These are phyloP conservation scores for Stegastes partitus DNA, from an alignment of 2,113 vertebrate species.

Conservation along the genomic window DNA sequence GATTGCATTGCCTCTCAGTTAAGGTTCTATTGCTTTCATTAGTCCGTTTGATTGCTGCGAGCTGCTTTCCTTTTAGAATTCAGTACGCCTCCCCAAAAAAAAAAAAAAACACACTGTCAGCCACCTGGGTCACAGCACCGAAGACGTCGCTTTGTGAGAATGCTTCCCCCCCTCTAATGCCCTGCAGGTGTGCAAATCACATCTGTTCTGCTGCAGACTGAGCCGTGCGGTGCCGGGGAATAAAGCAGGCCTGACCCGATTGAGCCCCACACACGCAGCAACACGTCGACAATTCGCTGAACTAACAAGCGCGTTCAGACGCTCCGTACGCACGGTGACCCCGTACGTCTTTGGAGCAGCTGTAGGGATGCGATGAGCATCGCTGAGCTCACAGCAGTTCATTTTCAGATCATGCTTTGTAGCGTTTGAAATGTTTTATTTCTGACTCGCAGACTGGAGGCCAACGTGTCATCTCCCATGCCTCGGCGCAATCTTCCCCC, in stretches of 20 bases:
- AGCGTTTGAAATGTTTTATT: constrained; percentile 26
- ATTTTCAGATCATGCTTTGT: constrained; percentile 29
- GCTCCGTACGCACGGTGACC: neutral
- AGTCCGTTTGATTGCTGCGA: constrained; percentile 58
- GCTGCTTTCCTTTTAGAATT: constrained; percentile 56
- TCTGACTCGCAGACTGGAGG: constrained; percentile 25
- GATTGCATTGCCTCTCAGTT: constrained; percentile 41
- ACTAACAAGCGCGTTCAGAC: constrained; percentile 20
- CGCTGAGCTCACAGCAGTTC: constrained; percentile 17
- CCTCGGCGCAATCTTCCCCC: constrained; percentile 12
- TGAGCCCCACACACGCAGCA: neutral
- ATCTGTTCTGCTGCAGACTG: constrained; percentile 43
- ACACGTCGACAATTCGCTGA: constrained; percentile 7
- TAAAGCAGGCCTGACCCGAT: constrained; percentile 12
- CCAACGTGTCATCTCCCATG: constrained; percentile 17
- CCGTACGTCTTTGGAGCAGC: constrained; percentile 5
- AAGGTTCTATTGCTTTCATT: constrained; percentile 42
- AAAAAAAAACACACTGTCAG: constrained; percentile 38
- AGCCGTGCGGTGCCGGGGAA: constrained; percentile 14
- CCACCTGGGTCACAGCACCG: constrained; percentile 60
- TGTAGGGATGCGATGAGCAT: constrained; percentile 18
- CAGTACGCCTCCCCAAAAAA: constrained; percentile 11
- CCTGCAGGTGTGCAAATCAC: constrained; percentile 53
- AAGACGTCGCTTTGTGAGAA: constrained; percentile 32
- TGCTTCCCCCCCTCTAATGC: constrained; percentile 10